Evolutionary conservation across 64 coral and sea anemone genomes (phyloP).

Genomic region (Trachythela sp.): DNA sequence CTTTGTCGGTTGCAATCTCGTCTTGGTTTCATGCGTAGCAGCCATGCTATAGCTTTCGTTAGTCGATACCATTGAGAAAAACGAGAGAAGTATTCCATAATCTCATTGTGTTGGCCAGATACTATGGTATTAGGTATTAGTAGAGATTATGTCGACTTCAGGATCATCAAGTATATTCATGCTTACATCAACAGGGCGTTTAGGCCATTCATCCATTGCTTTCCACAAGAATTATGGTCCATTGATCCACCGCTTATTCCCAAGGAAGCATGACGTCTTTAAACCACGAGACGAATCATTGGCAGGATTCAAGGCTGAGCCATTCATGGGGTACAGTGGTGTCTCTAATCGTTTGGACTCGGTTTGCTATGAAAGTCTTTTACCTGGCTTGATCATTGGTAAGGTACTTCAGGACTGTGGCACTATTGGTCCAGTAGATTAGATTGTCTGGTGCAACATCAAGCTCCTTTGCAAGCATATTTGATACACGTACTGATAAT

Average conservation of each 20-base stretch:
- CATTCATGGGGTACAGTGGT: not conserved
- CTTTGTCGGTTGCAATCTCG: not conserved
- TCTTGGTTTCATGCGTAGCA: not conserved
- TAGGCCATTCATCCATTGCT: not conserved
- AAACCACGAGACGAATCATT: not conserved
- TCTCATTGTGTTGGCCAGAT: not conserved
- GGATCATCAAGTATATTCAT: not conserved
- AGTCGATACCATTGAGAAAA: conserved; percentile 7
- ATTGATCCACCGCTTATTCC: not conserved
- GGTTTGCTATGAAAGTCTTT: conserved; percentile 15
- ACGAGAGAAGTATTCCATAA: not conserved
- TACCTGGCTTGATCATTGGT: not conserved
- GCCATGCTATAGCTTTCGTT: not conserved
- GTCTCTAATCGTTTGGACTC: not conserved
- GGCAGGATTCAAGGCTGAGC: not conserved
- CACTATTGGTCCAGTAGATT: conserved; percentile 45
- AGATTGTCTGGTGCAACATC: conserved; percentile 10
- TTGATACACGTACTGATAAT: conserved; percentile 10
- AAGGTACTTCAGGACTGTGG: conserved; percentile 17
- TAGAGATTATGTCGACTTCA: not conserved
- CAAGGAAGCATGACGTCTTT: not conserved
- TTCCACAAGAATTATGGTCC: not conserved
- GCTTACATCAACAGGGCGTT: not conserved
- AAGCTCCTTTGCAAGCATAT: conserved; percentile 7
- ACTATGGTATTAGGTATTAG: not conserved